phyloP scores from a whole-genome alignment of 2,797 vertebrate species.

The Ciconia nigra region DNA sequence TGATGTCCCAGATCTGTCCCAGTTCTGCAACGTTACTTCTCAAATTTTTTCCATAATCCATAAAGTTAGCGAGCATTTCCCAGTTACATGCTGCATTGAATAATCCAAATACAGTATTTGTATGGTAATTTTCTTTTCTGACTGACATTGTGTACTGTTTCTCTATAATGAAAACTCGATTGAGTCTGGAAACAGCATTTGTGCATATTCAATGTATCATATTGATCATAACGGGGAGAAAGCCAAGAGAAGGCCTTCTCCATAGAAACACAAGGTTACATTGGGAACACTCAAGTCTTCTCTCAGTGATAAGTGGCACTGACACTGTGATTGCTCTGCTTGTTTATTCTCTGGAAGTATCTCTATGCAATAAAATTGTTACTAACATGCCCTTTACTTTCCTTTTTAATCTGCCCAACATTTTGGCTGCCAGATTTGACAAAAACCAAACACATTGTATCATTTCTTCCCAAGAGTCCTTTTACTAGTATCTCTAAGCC shows the following conservation, averaged over 20 bases:
- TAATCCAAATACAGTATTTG: not conserved
- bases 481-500: not conserved
- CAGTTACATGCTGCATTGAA: not conserved
- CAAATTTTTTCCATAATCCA: not conserved
- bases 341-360: not conserved
- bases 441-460: not conserved
- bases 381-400: not conserved
- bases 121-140: not conserved
- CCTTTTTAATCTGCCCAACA: slow-evolving; percentile 19
- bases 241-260: not conserved
- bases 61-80: not conserved
- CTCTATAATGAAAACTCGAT: not conserved
- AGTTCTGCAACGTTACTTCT: not conserved
- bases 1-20: not conserved
- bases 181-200: not conserved
- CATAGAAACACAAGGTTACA: not conserved
- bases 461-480: not conserved
- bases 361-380: slow-evolving; percentile 5
- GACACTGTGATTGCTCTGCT: not conserved
- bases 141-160: not conserved
- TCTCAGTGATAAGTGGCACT: not conserved
- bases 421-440: not conserved
- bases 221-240: not conserved
- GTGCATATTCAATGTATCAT: not conserved
- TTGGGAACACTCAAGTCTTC: not conserved